Evolutionary conservation across 35 echinoderm and acorn worm species (phyloP), one percentile per base, ranked within the genome.

Genomic region (Strongylocentrotus purpuratus): DNA sequence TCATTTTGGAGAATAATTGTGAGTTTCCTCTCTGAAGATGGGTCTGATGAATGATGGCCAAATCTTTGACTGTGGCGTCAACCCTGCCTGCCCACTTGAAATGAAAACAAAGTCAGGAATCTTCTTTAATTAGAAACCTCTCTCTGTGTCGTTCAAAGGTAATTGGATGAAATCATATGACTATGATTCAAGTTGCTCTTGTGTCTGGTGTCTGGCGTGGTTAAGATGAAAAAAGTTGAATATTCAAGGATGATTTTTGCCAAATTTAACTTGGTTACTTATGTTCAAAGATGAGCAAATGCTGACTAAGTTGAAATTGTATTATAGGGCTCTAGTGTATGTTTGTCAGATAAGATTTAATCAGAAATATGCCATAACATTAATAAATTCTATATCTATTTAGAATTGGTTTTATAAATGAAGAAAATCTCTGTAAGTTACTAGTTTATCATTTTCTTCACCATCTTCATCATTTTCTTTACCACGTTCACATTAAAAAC

Each of bases 1-100:
- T 31, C 91, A 28, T 93, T 89, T 89, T 46, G 32, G 87, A 89
- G 32, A 45, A 89, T 89, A 89, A 89, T 89, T 89, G 87, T 89
- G 87, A 46, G 87, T 89, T 89, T 89, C 87, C 87, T 89, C 45
- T 89, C 87, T 4, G 32, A 45, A 89, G 33, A 89, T 89, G 87
- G 33, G 32, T 33, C 18, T 78, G 65, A 78, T 78, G 65, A 78
- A 78, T 78, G 65, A 78, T 78, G 65, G 65, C 20, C 65, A 28
- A n/a, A 78, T 78, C 65, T 22, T n/a, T 78, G 61, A 71, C 61
- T 71, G 17, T 71, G 28, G 65, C 2, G 15, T 18, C 65, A 5
- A n/a, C 65, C 65, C 65, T n/a, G 20, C 18, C 35, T 41, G 52
- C 11, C 17, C 11, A 20, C 2, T 87, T 7, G 18, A 31, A 89